phyloP scores from a whole-genome alignment of 1,140 invertebrate species.

The Ceratina australensis region DNA sequence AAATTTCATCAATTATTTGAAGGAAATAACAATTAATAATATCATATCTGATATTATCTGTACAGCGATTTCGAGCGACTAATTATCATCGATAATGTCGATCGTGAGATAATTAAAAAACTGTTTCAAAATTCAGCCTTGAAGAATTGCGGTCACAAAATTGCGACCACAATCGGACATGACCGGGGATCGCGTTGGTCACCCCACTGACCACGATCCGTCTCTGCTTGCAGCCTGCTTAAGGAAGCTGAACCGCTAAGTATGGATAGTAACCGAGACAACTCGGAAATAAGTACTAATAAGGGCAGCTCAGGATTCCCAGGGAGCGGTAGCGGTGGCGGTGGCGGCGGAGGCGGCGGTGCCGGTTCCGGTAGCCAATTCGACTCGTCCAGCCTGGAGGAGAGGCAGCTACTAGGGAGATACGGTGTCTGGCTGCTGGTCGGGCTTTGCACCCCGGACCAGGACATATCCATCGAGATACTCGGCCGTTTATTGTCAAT shows the following conservation, averaged over 20 bases:
- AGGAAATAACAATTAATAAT: no score
- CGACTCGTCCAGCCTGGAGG: slow-evolving; percentile 82
- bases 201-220: slow-evolving; percentile 8
- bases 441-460: slow-evolving; percentile 93
- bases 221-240: slow-evolving; percentile 82
- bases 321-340: slow-evolving; percentile 48
- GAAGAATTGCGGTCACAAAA: background rate
- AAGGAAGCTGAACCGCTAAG: slow-evolving; percentile 89
- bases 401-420: slow-evolving; percentile 93
- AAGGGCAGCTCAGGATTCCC: slow-evolving; percentile 70
- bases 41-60: no score
- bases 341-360: slow-evolving; percentile 39
- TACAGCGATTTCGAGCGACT: slow-evolving; percentile 18
- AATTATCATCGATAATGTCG: slow-evolving; percentile 24
- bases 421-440: slow-evolving; percentile 99
- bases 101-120: background rate
- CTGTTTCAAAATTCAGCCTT: background rate
- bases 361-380: slow-evolving; percentile 67
- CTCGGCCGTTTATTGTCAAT: slow-evolving; percentile 95
- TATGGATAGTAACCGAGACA: slow-evolving; percentile 81
- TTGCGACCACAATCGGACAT: slow-evolving; percentile 34
- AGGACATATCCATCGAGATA: slow-evolving; percentile 91
- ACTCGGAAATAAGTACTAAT: slow-evolving; percentile 75
- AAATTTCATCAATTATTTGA: no score
- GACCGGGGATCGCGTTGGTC: slow-evolving; percentile 12